Percentiles rank a stretch among this genome's conserved stretches.
Evolutionary conservation across 2,113 vertebrate genomes (phyloP).

Genomic region (Mirounga angustirostris): DNA sequence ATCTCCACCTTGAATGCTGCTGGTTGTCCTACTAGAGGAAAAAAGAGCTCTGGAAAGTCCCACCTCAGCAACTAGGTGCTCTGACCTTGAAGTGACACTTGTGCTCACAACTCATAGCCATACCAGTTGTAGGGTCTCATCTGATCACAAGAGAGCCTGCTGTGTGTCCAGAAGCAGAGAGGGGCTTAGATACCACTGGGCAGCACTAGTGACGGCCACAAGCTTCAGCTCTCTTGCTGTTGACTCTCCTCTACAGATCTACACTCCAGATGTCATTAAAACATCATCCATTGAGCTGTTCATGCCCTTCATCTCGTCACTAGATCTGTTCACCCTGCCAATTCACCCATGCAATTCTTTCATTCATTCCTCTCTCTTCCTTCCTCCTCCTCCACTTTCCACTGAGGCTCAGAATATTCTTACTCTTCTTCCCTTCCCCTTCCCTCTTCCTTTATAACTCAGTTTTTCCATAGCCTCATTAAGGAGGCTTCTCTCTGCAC

Average conservation of each 20-base stretch:
- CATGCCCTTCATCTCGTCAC: neutral
- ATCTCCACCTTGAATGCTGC: neutral
- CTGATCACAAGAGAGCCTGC: neutral
- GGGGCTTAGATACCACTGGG: accelerated
- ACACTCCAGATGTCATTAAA: neutral
- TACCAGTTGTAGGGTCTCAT: neutral
- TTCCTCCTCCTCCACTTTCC: neutral
- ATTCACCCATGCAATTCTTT: accelerated
- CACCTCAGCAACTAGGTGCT: neutral
- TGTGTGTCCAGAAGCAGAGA: neutral
- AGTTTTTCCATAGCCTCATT: neutral
- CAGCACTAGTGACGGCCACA: accelerated
- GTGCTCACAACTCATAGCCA: neutral
- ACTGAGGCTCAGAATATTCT: neutral
- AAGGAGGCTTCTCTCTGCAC: neutral
- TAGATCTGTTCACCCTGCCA: neutral
- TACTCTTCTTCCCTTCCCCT: neutral
- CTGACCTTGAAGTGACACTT: neutral
- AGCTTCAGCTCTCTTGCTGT: neutral
- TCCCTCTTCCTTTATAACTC: neutral
- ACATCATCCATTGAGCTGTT: neutral
- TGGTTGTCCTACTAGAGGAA: neutral
- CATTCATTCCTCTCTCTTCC: neutral
- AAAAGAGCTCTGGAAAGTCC: neutral
- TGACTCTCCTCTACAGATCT: neutral